Base-by-base conservation (phyloP, 2,797 vertebrate genomes). In the Xenopus petersii region DNA sequence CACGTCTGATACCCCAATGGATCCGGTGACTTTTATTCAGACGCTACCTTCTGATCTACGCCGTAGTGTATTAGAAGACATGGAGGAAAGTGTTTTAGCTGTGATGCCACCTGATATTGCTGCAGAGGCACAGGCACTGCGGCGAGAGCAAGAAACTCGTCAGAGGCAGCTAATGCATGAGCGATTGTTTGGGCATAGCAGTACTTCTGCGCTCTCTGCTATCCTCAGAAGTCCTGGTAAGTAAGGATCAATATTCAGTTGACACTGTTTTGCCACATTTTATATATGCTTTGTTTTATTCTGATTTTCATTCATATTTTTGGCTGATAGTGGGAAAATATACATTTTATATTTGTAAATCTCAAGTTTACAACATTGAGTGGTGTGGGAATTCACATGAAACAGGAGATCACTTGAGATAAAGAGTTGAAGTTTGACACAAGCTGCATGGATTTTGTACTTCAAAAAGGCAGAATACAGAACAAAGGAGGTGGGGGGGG, bases 51-150 rank as follows among this genome's bases (percentile, higher is more conserved):
- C 96, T 4, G 96, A 98, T 83, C 88, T 98, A 64, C 92, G 96
- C 5, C 96, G 96, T 64, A 96, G 95, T 64, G 96, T 98, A 67
- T 85, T 98, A 64, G 96, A 98, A 80, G 96, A 98, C 88, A 98
- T 98, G 96, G 96, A 98, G 84, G 96, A 98, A 85, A 97, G 95
- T 0, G 96, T 98, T 64, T 88, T 98, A 87, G 96, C 96, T 0
- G 96, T 98, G 68, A 97, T 98, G 96, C 96, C 96, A 3, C 96
- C 96, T 0, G 96, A 98, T 87, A 98, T 98, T 51, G 97, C 97
- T 10, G 97, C 97, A 4, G 97, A 98, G 83, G 97, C 97, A 2
- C 96, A 97, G 49, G 95, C 96, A 0, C 84, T 98, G 76, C 93
- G 97, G 51, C 87, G 97, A 24, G 96, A 98, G 78, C 97, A 98